Evolutionary conservation across 1,140 invertebrate genomes (phyloP).

Genomic region (Centruroides sculpturatus): DNA sequence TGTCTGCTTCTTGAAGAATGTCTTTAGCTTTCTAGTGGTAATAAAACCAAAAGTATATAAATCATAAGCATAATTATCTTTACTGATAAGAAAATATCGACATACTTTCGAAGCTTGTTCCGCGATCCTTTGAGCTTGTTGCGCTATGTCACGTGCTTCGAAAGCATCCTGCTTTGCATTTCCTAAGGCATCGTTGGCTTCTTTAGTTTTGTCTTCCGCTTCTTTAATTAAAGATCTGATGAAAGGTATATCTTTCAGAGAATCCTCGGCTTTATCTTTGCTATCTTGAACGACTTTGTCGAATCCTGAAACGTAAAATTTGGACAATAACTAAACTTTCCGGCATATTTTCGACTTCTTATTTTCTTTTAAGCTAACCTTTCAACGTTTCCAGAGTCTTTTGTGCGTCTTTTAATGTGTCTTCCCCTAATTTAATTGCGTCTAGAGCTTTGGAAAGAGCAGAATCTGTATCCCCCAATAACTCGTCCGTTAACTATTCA

Average conservation of each 20-base stretch:
- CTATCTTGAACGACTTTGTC: slow-evolving; percentile 72
- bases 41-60: neutral
- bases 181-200: slow-evolving; percentile 40
- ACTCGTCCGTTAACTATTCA: slow-evolving; percentile 39
- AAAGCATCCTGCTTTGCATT: slow-evolving; percentile 63
- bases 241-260: slow-evolving; percentile 42
- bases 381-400: slow-evolving; percentile 66
- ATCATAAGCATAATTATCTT: slow-evolving; percentile 2
- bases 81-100: neutral
- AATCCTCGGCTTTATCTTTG: slow-evolving; percentile 48
- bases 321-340: neutral
- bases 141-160: slow-evolving; percentile 54
- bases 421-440: slow-evolving; percentile 66
- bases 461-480: slow-evolving; percentile 48
- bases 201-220: slow-evolving; percentile 42
- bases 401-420: slow-evolving; percentile 70
- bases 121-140: slow-evolving; percentile 53
- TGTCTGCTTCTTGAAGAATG: slow-evolving; percentile 53
- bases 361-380: slow-evolving; percentile 36
- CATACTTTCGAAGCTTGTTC: slow-evolving; percentile 55
- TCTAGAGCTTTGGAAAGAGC: slow-evolving; percentile 57
- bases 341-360: too few relatives aligned
- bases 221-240: slow-evolving; percentile 46
- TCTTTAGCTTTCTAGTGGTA: slow-evolving; percentile 48
- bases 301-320: slow-evolving; percentile 45